Conservation (phyloP, 2,888 invertebrate species). For the Isoperla grammatica region DNA sequence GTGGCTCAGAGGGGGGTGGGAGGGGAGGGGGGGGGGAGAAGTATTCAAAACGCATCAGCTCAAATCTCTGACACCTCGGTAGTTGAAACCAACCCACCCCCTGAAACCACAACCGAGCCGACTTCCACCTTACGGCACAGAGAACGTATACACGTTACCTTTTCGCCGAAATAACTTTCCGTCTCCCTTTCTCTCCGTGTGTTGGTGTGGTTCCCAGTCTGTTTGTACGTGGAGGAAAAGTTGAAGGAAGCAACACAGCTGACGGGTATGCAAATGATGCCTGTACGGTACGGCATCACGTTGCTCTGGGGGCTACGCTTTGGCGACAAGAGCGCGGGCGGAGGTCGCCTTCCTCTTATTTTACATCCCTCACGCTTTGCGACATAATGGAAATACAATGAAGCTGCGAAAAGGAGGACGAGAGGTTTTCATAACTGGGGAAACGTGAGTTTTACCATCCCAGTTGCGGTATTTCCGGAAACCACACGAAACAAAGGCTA, state of each 20-base stretch:
- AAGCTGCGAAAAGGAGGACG: constrained; percentile 32
- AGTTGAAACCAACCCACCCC: constrained; percentile 10
- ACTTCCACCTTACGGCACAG: constrained; percentile 1
- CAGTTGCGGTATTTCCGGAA: not conserved
- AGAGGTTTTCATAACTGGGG: not conserved
- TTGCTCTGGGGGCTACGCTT: constrained; percentile 21
- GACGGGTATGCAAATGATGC: constrained; percentile 47
- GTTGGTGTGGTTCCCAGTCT: not conserved
- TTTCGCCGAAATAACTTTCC: constrained; percentile 7
- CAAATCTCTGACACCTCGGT: constrained; percentile 19
- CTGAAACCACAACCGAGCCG: not conserved
- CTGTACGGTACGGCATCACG: constrained; percentile 19
- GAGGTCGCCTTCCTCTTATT: constrained; percentile 18
- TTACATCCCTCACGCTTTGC: constrained; percentile 20
- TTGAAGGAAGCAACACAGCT: constrained; percentile 47
- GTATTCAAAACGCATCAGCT: constrained; percentile 18
- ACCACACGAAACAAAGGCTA: not conserved
- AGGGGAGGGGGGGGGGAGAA: not conserved
- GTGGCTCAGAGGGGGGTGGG: not conserved
- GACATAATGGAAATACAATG: constrained; percentile 45
- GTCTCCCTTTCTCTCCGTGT: not conserved
- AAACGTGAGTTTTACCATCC: constrained; percentile 4
- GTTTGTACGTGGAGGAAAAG: constrained; percentile 38
- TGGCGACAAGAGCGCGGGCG: constrained; percentile 20
- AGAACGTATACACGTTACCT: not conserved